These are phyloP conservation scores for Apostichopus leukothele DNA, from an alignment of 53 echinoderm and acorn worm genomes.

Conservation along the genomic window DNA sequence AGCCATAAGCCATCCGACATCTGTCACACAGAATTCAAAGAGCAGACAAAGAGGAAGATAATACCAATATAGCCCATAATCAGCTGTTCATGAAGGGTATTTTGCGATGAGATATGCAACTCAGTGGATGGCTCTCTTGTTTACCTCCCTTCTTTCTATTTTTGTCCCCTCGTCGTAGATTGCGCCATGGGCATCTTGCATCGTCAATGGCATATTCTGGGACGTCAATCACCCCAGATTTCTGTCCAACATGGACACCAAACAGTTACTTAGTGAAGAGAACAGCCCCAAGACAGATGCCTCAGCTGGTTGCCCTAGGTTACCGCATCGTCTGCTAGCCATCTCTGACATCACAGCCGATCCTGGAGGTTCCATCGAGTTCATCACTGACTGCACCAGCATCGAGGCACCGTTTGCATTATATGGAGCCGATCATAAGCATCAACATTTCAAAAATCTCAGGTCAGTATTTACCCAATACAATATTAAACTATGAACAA, in stretches of 20 bases:
- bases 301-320: slow-evolving; percentile 79
- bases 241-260: slow-evolving; percentile 94
- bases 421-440: slow-evolving; percentile 88
- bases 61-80: too few relatives aligned
- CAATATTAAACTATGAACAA: too few relatives aligned
- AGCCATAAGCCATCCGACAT: too few relatives aligned
- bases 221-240: slow-evolving; percentile 87
- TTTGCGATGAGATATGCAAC: too few relatives aligned
- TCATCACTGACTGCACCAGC: slow-evolving; percentile 87
- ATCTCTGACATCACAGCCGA: slow-evolving; percentile 99
- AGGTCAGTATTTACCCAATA: slow-evolving; percentile 45
- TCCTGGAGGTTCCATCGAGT: slow-evolving; percentile 96
- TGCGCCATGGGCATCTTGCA: slow-evolving; percentile 96
- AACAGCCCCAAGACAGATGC: slow-evolving; percentile 63
- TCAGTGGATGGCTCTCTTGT: too few relatives aligned
- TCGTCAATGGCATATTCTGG: slow-evolving; percentile 98
- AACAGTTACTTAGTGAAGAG: slow-evolving; percentile 74
- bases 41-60: too few relatives aligned
- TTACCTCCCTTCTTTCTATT: neutral
- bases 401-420: slow-evolving; percentile 90
- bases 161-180: slow-evolving; percentile 52
- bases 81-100: too few relatives aligned
- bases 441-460: slow-evolving; percentile 92
- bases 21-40: too few relatives aligned
- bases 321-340: slow-evolving; percentile 93